Evolutionary conservation across 2,888 invertebrate genomes (phyloP).

Genomic region (Eurois occulta): DNA sequence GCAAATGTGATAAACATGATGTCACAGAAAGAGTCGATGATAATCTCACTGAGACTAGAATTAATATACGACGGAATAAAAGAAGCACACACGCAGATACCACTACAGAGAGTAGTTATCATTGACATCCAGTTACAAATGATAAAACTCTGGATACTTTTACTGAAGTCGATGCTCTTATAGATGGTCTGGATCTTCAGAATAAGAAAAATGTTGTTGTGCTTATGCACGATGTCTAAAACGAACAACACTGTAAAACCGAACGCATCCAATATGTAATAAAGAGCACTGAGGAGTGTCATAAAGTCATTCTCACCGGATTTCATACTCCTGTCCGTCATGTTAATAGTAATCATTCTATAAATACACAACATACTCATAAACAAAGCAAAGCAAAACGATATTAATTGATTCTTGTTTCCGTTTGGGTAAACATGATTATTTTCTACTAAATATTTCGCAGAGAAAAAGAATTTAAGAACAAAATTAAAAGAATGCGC

Average conservation of each 20-base stretch:
- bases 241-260: slow-evolving; percentile 11
- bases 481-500: too few species aligned
- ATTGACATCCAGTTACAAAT: slow-evolving; percentile 26
- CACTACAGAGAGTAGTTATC: background rate
- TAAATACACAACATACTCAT: background rate
- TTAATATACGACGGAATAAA: background rate
- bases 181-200: slow-evolving; percentile 19
- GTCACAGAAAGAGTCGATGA: background rate
- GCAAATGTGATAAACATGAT: background rate
- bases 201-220: slow-evolving; percentile 20
- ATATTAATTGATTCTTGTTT: background rate
- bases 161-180: background rate
- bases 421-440: slow-evolving; percentile 16
- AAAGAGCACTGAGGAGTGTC: background rate
- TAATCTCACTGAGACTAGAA: background rate
- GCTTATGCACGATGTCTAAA: background rate
- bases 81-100: background rate
- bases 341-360: background rate
- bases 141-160: slow-evolving; percentile 4
- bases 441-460: slow-evolving; percentile 25
- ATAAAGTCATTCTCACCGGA: background rate
- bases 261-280: background rate
- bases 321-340: background rate
- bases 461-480: slow-evolving; percentile 4
- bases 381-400: background rate